Evolutionary conservation across 1,140 invertebrate genomes (phyloP), one percentile per base, ranked within the genome.

Genomic region (Magallana gigas): DNA sequence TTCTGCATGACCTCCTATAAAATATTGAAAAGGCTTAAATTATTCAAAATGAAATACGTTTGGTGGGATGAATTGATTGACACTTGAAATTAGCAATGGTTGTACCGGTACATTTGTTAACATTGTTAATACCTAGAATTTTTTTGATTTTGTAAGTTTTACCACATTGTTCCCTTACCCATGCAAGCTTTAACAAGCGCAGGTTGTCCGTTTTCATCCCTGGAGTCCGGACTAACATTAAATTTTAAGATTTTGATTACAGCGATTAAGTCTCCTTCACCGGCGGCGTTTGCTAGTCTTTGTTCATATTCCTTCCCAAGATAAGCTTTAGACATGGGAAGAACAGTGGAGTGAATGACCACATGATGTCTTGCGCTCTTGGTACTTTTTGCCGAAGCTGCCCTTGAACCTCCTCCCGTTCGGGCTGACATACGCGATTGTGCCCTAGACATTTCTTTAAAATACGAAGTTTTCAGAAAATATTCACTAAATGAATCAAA

Each of bases 1-100:
- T 87, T 98, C 97, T 1, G 96, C 94, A 92, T 98, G 97, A 14
- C 97, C 98, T 36, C 83, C 91, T 92, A 57, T 36, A 86, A 83
- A 8, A 48, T 23, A 23, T 48, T 48, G 2, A 48, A 5, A 48
- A 48, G 36, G 36, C 36, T 48, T 48, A 48, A 48, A 48, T 48
- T 48, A 48, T 48, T 48, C 36, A 48, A 48, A 48, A 48, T 48
- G 36, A 48, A 48, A 48, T 48, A 48, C 5, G 36, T 48, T 48
- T 4, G 36, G 36, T 48, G 36, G 36, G 36, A 48, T 48, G 36
- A 48, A 48, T 48, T 48, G 36, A 48, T 48, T 48, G 36, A 48
- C 36, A 48, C 36, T 48, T 48, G 36, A 48, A 48, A 48, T 48
- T 48, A 48, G 36, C 36, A 48, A 23, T 48, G 36, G 36, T 48